These are phyloP conservation scores for Psammodynastes pulverulentus DNA, from an alignment of 2,113 vertebrate genomes.

Conservation along the genomic window DNA sequence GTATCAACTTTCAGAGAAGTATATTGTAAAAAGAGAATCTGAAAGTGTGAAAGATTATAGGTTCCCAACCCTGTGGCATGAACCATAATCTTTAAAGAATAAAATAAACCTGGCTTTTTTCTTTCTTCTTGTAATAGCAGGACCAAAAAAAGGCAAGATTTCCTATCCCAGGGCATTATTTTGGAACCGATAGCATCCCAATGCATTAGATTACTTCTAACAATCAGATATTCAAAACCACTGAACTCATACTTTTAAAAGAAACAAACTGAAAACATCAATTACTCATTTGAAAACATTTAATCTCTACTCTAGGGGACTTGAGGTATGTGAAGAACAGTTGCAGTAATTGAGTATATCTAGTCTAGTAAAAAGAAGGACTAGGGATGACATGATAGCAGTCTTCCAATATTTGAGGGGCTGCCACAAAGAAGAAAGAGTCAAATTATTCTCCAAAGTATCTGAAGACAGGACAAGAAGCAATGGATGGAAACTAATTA, in stretches of 20 bases:
- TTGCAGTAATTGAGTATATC: not conserved
- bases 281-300: not conserved
- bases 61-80: too few relatives aligned
- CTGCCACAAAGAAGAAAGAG: not conserved
- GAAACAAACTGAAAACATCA: not conserved
- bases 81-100: not conserved
- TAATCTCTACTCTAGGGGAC: not conserved
- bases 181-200: not conserved
- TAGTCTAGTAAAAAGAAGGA: not conserved
- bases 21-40: not conserved
- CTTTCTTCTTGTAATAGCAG: not conserved
- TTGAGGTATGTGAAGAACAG: not conserved
- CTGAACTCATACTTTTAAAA: not conserved
- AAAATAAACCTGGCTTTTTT: not conserved
- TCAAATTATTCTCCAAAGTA: not conserved
- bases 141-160: not conserved
- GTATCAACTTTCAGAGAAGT: not conserved
- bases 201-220: not conserved
- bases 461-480: not conserved
- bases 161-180: not conserved
- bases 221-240: not conserved
- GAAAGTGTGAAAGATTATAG: not conserved
- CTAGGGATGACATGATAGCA: not conserved
- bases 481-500: not conserved
- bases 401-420: not conserved